Percentiles rank a stretch among this genome's conserved stretches.
Evolutionary conservation across 2,113 vertebrate species (phyloP).

Genomic region (human (Homo sapiens)): GRCh38 chr14:89890001-89890500

Average conservation of each 20-base stretch:
- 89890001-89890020: not conserved
- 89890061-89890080: not conserved
- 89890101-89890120: constrained; percentile 1
- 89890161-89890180: not conserved
- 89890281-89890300: constrained; percentile 16
- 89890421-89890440: not conserved
- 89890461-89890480: not conserved
- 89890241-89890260: not conserved
- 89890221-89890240: not conserved
- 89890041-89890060: not conserved
- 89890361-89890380: not conserved
- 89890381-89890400: not conserved
- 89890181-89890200: not conserved
- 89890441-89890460: not conserved
- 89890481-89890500: not conserved
- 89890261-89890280: constrained; percentile 37
- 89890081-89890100: not conserved
- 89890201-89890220: not conserved
- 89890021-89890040: not conserved
- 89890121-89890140: constrained; percentile 8
- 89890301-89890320: constrained; percentile 1
- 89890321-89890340: not conserved
- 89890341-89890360: not conserved
- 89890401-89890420: not conserved
- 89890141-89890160: constrained; percentile 5